These are phyloP conservation scores for Scomberomorus guttatus DNA, from an alignment of 2,797 vertebrate genomes.

Conservation along the genomic window DNA sequence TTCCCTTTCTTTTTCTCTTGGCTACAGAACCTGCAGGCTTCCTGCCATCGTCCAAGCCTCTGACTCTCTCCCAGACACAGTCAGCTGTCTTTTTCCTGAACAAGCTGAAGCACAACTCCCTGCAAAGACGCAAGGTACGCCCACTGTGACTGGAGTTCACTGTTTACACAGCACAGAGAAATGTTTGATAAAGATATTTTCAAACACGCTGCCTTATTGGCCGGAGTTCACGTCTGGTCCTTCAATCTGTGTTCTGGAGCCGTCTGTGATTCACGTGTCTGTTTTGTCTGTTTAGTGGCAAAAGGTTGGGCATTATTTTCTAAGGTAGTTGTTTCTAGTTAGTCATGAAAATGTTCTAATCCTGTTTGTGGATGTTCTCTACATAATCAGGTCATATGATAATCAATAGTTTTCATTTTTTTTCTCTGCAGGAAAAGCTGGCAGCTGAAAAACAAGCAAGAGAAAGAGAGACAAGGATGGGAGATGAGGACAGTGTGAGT, in stretches of 20 bases:
- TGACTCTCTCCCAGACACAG: constrained; percentile 76
- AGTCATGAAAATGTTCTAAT: not conserved
- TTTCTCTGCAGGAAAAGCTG: constrained; percentile 78
- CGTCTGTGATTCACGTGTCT: constrained; percentile 27
- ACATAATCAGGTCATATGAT: constrained; percentile 52
- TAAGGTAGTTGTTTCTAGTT: not conserved
- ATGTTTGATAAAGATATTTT: constrained; percentile 51
- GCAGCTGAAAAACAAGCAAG: constrained; percentile 57
- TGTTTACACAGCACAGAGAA: constrained; percentile 51
- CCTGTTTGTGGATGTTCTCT: not conserved
- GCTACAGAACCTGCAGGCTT: constrained; percentile 74
- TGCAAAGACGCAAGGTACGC: constrained; percentile 86
- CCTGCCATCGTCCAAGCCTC: constrained; percentile 64
- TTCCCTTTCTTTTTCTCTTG: constrained; percentile 19
- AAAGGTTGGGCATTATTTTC: constrained; percentile 22
- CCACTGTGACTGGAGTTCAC: constrained; percentile 27
- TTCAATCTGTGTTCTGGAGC: not conserved
- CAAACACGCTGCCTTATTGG: constrained; percentile 16
- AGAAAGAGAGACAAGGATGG: constrained; percentile 69
- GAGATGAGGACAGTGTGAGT: constrained; percentile 80
- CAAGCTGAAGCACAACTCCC: constrained; percentile 90
- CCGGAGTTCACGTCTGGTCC: constrained; percentile 36
- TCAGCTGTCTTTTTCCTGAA: constrained; percentile 92
- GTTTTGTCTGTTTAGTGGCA: constrained; percentile 3
- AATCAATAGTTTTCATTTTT: constrained; percentile 1